A percentile compares a stretch with the other conserved stretches of the same genome.
phyloP scores from a whole-genome alignment of 2,113 vertebrate species.

The Stictonetta naevosa region DNA sequence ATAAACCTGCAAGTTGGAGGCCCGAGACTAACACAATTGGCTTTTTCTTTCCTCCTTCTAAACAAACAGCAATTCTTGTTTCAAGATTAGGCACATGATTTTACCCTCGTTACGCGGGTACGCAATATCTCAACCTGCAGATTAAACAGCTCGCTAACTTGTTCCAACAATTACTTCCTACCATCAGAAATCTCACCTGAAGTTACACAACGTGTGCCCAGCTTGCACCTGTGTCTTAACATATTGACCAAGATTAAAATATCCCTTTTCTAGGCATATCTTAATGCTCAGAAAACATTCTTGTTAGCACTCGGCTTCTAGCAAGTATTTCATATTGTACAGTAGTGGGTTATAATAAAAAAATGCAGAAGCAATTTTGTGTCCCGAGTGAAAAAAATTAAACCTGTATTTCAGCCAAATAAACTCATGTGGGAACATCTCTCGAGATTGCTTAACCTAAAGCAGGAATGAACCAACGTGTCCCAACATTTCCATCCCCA shows the following conservation, averaged over 20 bases:
- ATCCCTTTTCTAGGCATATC: background rate
- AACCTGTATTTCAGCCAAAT: background rate
- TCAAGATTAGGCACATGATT: background rate
- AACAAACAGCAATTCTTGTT: background rate
- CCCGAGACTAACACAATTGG: background rate
- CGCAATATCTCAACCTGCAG: background rate
- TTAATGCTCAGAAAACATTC: background rate
- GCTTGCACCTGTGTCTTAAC: background rate
- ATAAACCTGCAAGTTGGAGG: background rate
- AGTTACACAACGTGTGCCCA: rapidly evolving
- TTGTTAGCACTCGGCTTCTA: background rate
- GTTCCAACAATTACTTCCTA: background rate
- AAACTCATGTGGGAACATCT: rapidly evolving
- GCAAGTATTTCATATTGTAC: rapidly evolving
- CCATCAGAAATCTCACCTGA: background rate
- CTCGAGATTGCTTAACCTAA: background rate
- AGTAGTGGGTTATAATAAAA: background rate
- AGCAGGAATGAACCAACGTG: background rate
- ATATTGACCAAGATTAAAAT: background rate
- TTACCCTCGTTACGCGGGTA: background rate
- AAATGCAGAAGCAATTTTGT: background rate
- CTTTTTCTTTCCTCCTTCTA: background rate
- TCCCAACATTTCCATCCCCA: background rate
- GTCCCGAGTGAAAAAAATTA: background rate
- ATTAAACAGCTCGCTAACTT: background rate